These are phyloP conservation scores for Anastrepha obliqua DNA, from an alignment of 1,140 invertebrate genomes.

Conservation along the genomic window DNA sequence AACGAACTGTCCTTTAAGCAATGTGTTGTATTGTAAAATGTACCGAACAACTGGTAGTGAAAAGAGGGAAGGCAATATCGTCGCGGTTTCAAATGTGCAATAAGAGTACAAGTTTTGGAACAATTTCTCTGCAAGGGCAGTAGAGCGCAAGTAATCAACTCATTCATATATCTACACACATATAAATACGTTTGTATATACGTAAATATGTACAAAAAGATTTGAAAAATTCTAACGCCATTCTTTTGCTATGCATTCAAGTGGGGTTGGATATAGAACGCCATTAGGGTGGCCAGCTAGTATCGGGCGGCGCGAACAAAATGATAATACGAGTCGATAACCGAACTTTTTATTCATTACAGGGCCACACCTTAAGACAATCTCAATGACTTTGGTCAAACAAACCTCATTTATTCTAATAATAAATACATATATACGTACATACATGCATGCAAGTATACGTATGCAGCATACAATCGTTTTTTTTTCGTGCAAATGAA, in stretches of 20 bases:
- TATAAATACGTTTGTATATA: too few species aligned
- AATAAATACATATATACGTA: neutral
- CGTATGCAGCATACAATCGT: neutral
- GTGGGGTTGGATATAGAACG: neutral
- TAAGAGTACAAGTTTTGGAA: neutral
- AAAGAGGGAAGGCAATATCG: too few species aligned
- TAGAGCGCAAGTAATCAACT: neutral
- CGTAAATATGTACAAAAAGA: too few species aligned
- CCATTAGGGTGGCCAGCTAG: neutral
- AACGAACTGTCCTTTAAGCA: too few species aligned
- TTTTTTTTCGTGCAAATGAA: too few species aligned
- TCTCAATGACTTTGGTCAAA: neutral
- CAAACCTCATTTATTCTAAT: conserved; percentile 7
- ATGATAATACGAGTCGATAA: neutral
- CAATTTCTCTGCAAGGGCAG: neutral
- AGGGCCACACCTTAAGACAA: neutral
- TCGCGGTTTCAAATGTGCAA: too few species aligned
- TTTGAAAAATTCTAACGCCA: neutral
- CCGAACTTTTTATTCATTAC: neutral
- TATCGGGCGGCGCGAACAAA: neutral
- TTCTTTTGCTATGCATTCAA: neutral
- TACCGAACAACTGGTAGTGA: too few species aligned
- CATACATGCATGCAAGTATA: neutral
- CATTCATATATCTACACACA: neutral
- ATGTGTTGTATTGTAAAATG: too few species aligned